Conservation (phyloP, 2,113 vertebrate genomes). For the Bujurquina vittata region DNA sequence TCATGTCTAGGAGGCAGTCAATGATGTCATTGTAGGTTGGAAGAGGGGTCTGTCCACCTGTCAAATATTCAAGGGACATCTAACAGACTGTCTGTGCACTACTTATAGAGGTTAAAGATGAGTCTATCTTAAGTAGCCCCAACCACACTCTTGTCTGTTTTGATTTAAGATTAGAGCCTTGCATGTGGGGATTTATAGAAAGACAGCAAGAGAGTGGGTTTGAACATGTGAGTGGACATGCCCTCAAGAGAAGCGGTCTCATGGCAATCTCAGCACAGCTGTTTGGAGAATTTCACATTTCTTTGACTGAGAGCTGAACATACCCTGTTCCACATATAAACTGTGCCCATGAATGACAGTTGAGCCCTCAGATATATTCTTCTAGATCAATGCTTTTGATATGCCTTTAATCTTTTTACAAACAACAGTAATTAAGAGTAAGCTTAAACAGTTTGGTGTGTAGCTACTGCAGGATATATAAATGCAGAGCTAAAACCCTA, state of each 20-base stretch:
- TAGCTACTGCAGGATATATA: conserved; percentile 18
- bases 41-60: conserved; percentile 55
- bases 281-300: conserved; percentile 36
- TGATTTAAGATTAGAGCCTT: conserved; percentile 49
- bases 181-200: conserved; percentile 20
- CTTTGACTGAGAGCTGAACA: conserved; percentile 30
- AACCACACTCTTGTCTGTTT: conserved; percentile 71
- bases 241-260: conserved; percentile 36
- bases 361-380: neutral
- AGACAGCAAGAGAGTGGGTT: neutral
- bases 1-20: conserved; percentile 65
- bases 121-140: conserved; percentile 67
- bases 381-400: conserved; percentile 20
- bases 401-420: conserved; percentile 1
- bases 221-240: conserved; percentile 27
- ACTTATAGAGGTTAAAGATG: conserved; percentile 80
- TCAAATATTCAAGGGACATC: conserved; percentile 62
- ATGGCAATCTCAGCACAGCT: conserved; percentile 22
- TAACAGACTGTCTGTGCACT: conserved; percentile 51
- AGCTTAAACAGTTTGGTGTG: neutral
- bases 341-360: neutral
- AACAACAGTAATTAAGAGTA: conserved; percentile 11
- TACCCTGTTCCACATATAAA: neutral
- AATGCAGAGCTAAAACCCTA: conserved; percentile 11
- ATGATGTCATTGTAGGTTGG: conserved; percentile 58